phyloP scores from a whole-genome alignment of 2,797 vertebrate species.

The Eospalax fontanierii region DNA sequence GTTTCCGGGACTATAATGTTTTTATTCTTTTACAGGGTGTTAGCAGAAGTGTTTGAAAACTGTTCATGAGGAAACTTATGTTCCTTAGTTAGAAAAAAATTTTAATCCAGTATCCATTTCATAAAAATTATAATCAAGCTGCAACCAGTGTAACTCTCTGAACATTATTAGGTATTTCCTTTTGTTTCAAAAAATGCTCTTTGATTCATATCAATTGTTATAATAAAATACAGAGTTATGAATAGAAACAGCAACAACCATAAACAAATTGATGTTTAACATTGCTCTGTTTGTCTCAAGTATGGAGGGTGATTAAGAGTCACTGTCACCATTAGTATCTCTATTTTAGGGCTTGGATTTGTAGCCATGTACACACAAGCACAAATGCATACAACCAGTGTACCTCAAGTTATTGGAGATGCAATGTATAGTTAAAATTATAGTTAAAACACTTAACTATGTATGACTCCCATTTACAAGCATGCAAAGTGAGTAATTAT shows the following conservation, averaged over 20 bases:
- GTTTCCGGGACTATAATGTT: constrained; percentile 22
- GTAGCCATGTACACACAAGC: neutral
- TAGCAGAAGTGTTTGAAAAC: constrained; percentile 28
- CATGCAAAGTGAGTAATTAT: constrained; percentile 67
- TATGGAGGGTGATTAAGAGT: neutral
- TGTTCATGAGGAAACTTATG: neutral
- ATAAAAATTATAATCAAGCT: neutral
- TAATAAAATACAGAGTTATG: neutral
- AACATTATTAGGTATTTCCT: neutral
- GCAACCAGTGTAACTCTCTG: neutral
- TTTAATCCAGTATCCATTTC: neutral
- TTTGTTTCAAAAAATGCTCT: neutral
- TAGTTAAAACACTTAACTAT: constrained; percentile 72
- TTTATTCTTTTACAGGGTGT: neutral
- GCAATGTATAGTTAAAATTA: constrained; percentile 68
- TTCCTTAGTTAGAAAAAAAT: neutral
- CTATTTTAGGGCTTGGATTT: constrained; percentile 8
- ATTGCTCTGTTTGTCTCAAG: neutral
- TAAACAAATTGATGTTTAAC: neutral
- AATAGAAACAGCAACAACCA: neutral
- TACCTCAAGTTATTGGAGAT: neutral
- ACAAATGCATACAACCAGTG: neutral
- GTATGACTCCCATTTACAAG: constrained; percentile 40
- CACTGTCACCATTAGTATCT: neutral
- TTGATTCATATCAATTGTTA: neutral